Percentiles rank a stretch among this genome's conserved stretches.
Conservation (phyloP, 2,797 vertebrate species). For the Bufotes viridis region DNA sequence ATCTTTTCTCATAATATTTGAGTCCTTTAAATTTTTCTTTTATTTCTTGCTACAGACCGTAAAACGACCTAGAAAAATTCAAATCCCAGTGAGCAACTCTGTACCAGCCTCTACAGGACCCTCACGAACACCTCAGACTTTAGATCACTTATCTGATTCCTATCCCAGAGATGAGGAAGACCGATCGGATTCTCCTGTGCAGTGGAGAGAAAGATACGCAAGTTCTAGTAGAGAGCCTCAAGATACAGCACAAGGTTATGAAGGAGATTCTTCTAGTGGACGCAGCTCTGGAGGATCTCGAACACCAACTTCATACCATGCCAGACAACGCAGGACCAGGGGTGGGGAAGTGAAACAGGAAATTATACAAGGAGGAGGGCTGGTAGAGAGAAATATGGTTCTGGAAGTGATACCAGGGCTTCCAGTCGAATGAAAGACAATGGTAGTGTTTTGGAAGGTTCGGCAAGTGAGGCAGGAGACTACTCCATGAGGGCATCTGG, state of each 20-base stretch:
- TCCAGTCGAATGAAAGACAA: constrained; percentile 7
- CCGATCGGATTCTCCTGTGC: constrained; percentile 27
- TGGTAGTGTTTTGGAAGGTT: constrained; percentile 63
- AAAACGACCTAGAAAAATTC: constrained; percentile 86
- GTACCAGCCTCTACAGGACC: not conserved
- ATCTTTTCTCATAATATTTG: not conserved
- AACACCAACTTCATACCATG: constrained; percentile 9
- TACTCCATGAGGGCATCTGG: constrained; percentile 46
- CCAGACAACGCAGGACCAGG: constrained; percentile 29
- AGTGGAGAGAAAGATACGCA: not conserved
- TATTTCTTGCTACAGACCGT: constrained; percentile 78
- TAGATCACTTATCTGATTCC: constrained; percentile 67
- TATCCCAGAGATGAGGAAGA: constrained; percentile 1
- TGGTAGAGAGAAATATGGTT: constrained; percentile 54
- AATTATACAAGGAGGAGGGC: not conserved
- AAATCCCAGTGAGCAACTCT: constrained; percentile 76
- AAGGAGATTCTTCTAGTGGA: constrained; percentile 83
- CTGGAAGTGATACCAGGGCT: constrained; percentile 48
- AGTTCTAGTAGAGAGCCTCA: constrained; percentile 24
- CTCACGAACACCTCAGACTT: constrained; percentile 67
- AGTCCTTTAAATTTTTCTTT: not conserved
- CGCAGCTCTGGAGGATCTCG: constrained; percentile 73
- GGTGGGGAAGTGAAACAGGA: constrained; percentile 34
- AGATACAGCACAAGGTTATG: constrained; percentile 72
- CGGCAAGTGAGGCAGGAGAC: constrained; percentile 49